Base-by-base conservation (phyloP, 2,888 invertebrate genomes). In the Heterodera filipjevi region DNA sequence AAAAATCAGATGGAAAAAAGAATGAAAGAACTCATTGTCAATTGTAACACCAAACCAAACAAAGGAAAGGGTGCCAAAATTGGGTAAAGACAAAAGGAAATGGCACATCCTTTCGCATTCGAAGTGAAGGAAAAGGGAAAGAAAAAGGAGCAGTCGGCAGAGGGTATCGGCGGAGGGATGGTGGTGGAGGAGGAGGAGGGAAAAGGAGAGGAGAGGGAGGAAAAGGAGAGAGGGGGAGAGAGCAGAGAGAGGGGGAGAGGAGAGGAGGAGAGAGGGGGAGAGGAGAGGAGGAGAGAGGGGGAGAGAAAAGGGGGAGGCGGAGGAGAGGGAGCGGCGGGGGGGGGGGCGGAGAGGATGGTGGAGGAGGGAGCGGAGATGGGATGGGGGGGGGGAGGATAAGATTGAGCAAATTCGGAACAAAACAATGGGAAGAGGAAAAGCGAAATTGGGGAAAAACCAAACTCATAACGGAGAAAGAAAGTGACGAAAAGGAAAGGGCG, bases 381-480 rank as follows among this genome's bases (percentile, higher is more conserved):
- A 14, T 49, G 49, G 8, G 16, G 3, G 16, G n/a, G n/a, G 53
- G 22, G 5, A 16, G 53, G 53, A 53, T 53, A 53, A 53, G 53
- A 53, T 53, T 53, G 53, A 53, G 53, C 22, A 19, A n/a, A n/a
- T n/a, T n/a, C n/a, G n/a, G n/a, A n/a, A n/a, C 39, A 39, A 39
- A 39, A 39, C 8, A 39, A 39, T 10, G 39, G 39, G 39, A 12
- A 12, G 39, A 12, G 39, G 39, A 12, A 12, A 12, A 39, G 39
- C 8, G 39, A 39, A 39, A 39, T 39, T 39, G 39, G 39, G 39
- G 12, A 39, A 59, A 59, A 6, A 27, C 59, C 59, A 27, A 27
- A 22, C n/a, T 70, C 39, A 70, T 44, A 70, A 70, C 39, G 27
- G n/a, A 68, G 68, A n/a, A n/a, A n/a, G n/a, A 14, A 14, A 71